Percentiles rank a stretch among this genome's conserved stretches.
Evolutionary conservation across 2,113 vertebrate species (phyloP).

Genomic region (Sakesphorus luctuosus): DNA sequence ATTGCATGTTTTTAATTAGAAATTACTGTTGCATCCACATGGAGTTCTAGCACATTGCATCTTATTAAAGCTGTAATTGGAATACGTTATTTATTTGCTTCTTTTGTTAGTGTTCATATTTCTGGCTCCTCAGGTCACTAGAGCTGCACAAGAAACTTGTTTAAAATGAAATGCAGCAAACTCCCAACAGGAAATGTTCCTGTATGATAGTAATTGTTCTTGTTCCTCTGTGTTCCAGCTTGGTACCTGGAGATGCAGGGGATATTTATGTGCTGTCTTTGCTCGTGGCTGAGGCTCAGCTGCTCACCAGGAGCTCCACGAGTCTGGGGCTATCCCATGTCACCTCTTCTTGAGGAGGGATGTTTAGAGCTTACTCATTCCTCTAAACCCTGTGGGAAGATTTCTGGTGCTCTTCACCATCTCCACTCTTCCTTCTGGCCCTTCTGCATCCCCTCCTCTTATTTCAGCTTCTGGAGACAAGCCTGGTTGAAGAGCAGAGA

Average conservation of each 20-base stretch:
- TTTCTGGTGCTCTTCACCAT: neutral
- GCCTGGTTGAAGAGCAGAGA: neutral
- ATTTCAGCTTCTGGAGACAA: neutral
- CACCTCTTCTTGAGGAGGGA: neutral
- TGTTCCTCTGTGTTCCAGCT: neutral
- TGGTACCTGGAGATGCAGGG: neutral
- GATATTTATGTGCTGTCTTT: neutral
- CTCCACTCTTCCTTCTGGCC: neutral
- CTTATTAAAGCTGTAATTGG: constrained; percentile 65
- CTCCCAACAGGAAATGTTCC: constrained; percentile 6
- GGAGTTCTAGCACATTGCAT: constrained; percentile 28
- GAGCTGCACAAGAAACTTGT: constrained; percentile 36
- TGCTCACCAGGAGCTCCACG: neutral
- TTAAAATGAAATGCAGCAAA: constrained; percentile 28
- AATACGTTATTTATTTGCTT: constrained; percentile 46
- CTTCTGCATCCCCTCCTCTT: neutral
- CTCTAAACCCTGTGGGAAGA: neutral
- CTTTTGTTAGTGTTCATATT: constrained; percentile 50
- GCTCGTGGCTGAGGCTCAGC: neutral
- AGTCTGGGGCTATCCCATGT: accelerated
- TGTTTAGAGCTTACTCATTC: neutral
- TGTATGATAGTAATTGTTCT: neutral
- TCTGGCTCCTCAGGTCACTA: constrained; percentile 36
- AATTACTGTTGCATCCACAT: constrained; percentile 15
- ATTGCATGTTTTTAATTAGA: constrained; percentile 62